Evolutionary conservation across 2,113 vertebrate species (phyloP), one percentile per base, ranked within the genome.

Genomic region (Etheostoma spectabile): DNA sequence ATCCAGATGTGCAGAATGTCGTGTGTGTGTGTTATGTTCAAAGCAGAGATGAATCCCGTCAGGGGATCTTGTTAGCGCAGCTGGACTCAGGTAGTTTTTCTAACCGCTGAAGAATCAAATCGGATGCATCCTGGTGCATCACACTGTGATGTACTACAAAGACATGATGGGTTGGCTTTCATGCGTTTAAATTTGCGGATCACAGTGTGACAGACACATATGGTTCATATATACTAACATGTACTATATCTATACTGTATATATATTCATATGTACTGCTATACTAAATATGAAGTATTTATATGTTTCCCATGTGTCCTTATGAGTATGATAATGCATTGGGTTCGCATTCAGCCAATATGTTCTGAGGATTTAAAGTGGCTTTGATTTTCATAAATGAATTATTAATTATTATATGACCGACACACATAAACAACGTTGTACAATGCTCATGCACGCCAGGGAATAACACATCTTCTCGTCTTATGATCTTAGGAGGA

Each of bases 21-120:
- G 63, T 24, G 62, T 38, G 35, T 38, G 24, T 53, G 12, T 65
- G 7, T 13, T 22, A 14, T 68, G 8, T 24, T 24, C 51, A 38
- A 69, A 61, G 52, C 46, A 46, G 69, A 74, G 53, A 46, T 13
- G 24, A 64, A 78, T 75, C 76, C 65, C 24, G 19, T 63, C 57
- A 18, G 84, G 73, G 73, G 70, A 78, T 70, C 65, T 83, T 45
- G 81, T 82, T 15, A 52, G 45, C 27, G 70, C 69, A 59, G 75
- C 83, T 59, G 14, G 61, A 79, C 55, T 66, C 71, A 2, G 30
- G 72, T 16, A 14, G 66, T 70, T 55, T 16, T n/a, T 69, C 61
- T 6, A 46, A 73, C 52, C 22, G 35, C 63, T 35, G 56, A 51
- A 52, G 51, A 73, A 56, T 62, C 18, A 12, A 18, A 70, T 56